These are phyloP conservation scores for Otis tarda DNA, from an alignment of 2,113 vertebrate genomes.

Conservation along the genomic window DNA sequence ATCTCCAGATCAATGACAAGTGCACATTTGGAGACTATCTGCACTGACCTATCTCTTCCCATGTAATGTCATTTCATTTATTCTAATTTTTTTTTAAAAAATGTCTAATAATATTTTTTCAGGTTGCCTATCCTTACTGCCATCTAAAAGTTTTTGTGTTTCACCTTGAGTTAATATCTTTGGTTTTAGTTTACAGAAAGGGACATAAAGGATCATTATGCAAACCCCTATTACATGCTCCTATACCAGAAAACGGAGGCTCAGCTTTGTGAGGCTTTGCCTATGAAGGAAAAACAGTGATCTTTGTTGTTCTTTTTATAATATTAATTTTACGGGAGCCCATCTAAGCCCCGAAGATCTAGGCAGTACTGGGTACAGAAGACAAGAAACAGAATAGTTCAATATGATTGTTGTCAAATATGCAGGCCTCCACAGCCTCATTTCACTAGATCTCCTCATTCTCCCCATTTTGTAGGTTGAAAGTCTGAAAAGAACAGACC, in stretches of 20 bases:
- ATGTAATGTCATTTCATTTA: background rate
- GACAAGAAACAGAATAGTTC: background rate
- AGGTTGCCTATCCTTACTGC: background rate
- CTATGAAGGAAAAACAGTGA: background rate
- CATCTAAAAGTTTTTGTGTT: background rate
- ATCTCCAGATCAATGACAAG: background rate
- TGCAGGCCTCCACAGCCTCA: background rate
- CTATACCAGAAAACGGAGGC: rapidly evolving
- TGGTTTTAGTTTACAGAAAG: background rate
- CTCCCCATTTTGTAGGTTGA: background rate
- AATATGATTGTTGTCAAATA: background rate
- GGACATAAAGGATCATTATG: background rate
- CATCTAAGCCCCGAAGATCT: background rate
- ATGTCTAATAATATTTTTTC: background rate
- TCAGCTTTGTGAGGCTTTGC: background rate
- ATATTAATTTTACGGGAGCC: background rate
- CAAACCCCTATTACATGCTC: background rate
- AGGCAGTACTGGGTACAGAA: background rate
- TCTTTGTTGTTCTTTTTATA: background rate
- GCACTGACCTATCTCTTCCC: background rate
- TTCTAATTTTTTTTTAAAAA: background rate
- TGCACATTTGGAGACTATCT: background rate
- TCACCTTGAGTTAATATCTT: background rate
- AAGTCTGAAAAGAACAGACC: background rate
- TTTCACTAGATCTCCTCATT: background rate